phyloP scores from a whole-genome alignment of 2,113 vertebrate genomes.

The Sciurus niger region DNA sequence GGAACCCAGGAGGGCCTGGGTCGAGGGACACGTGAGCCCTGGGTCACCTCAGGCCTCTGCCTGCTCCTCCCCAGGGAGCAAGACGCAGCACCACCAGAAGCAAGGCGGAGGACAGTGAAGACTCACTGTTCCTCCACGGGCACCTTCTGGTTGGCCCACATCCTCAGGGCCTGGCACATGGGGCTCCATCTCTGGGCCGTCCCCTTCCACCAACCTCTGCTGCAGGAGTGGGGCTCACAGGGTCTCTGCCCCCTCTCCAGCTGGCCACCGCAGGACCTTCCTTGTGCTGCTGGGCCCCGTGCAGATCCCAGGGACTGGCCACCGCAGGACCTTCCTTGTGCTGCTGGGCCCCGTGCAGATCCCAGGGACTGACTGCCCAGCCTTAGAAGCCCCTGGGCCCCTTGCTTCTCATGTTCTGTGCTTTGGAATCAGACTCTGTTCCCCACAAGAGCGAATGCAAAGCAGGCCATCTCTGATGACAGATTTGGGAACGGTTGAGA shows the following conservation, averaged over 20 bases:
- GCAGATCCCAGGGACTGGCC: not conserved
- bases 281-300: accelerated
- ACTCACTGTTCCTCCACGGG: not conserved
- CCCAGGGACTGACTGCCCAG: accelerated
- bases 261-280: not conserved
- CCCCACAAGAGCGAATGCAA: not conserved
- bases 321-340: too few species aligned
- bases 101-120: not conserved
- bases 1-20: accelerated
- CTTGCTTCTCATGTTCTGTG: not conserved
- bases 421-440: not conserved
- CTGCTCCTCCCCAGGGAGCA: not conserved
- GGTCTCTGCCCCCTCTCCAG: not conserved
- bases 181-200: not conserved
- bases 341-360: accelerated
- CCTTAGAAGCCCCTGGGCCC: not conserved
- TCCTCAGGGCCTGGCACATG: not conserved
- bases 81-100: not conserved
- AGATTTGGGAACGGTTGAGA: not conserved
- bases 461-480: not conserved
- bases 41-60: not conserved
- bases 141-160: accelerated
- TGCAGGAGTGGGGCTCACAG: not conserved
- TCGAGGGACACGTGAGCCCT: not conserved
- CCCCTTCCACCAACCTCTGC: not conserved